Conservation (phyloP, 2,113 vertebrate genomes). For the Cebus imitator region DNA sequence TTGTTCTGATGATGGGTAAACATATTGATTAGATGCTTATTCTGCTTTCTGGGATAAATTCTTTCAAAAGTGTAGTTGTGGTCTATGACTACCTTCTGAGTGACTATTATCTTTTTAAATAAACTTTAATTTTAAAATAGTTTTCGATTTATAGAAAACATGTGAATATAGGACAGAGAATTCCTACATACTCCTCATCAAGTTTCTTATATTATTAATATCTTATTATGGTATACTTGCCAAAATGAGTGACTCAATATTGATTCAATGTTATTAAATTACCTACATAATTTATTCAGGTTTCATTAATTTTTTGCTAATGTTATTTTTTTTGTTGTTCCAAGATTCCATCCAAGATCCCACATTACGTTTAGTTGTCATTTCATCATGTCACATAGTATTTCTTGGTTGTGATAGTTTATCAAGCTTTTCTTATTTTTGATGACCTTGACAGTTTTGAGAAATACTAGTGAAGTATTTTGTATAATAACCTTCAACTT, state of each 20-base stretch:
- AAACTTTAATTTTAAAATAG: not conserved
- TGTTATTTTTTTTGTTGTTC: not conserved
- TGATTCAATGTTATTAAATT: not conserved
- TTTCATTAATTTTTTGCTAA: not conserved
- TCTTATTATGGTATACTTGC: not conserved
- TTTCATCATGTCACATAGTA: not conserved
- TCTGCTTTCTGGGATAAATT: not conserved
- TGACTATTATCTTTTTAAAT: not conserved
- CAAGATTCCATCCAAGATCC: not conserved
- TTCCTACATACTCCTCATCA: not conserved
- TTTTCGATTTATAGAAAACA: not conserved
- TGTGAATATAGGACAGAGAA: not conserved
- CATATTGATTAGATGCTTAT: not conserved
- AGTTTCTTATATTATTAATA: not conserved
- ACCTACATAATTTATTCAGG: not conserved
- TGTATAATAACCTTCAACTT: not conserved
- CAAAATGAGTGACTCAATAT: not conserved
- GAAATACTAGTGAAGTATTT: not conserved
- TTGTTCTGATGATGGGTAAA: not conserved
- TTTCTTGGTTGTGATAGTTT: not conserved
- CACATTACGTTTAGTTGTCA: not conserved
- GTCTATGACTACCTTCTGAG: not conserved
- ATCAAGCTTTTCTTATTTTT: not conserved
- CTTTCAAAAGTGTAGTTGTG: not conserved
- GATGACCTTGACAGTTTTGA: not conserved